Evolutionary conservation across 2,797 vertebrate species (phyloP).

Genomic region (Setipinna tenuifilis): DNA sequence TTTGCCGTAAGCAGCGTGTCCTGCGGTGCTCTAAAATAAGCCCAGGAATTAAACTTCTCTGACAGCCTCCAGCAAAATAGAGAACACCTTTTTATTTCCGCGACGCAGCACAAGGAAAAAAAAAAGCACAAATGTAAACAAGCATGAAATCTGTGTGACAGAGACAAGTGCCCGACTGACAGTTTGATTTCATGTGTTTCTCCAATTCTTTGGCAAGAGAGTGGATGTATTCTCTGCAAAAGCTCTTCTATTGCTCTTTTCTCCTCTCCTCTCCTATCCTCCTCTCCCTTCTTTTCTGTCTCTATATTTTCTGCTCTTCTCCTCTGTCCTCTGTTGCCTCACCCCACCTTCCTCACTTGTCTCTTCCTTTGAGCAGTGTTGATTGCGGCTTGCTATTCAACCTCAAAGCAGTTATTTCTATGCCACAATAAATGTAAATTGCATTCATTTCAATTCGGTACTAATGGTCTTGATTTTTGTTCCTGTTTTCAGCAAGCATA

Average conservation of each 20-base stretch:
- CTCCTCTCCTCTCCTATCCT: neutral
- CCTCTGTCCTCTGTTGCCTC: neutral
- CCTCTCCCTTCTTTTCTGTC: neutral
- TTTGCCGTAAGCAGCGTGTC: neutral
- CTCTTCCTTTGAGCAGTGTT: constrained; percentile 32
- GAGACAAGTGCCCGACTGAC: constrained; percentile 39
- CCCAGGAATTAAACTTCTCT: constrained; percentile 4
- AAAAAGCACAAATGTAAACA: neutral
- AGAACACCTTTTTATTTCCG: neutral
- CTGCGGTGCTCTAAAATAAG: neutral
- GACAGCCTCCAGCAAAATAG: neutral
- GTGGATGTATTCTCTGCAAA: constrained; percentile 27
- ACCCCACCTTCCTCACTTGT: neutral
- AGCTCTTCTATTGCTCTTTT: constrained; percentile 6
- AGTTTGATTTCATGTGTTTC: constrained; percentile 43
- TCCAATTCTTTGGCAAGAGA: constrained; percentile 40
- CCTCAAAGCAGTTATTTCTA: constrained; percentile 44
- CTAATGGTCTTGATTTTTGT: constrained; percentile 56
- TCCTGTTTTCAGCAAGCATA: constrained; percentile 41
- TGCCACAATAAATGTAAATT: constrained; percentile 58
- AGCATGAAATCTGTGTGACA: constrained; percentile 33
- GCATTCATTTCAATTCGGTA: constrained; percentile 52
- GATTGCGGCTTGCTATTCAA: constrained; percentile 53
- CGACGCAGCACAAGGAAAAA: neutral
- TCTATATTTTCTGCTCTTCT: neutral